A percentile compares a stretch with the other conserved stretches of the same genome.
These are phyloP conservation scores for Yoshiicerus persimilis DNA, from an alignment of 1,140 invertebrate species.

Conservation along the genomic window DNA sequence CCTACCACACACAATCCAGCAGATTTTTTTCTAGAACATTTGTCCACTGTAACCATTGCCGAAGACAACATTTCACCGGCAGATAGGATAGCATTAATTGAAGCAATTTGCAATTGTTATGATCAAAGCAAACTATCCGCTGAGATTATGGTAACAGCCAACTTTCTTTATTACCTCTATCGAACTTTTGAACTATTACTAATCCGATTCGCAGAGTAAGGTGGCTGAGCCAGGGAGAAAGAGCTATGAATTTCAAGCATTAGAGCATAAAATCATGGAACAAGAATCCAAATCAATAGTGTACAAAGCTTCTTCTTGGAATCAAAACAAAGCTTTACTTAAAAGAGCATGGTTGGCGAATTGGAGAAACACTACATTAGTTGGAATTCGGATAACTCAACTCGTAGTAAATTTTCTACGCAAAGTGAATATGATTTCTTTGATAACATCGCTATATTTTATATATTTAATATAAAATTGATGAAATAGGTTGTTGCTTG, in stretches of 20 bases:
- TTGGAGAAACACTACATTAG: not conserved
- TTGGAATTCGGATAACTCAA: not conserved
- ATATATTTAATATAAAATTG: too few species aligned
- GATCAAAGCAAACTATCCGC: not conserved
- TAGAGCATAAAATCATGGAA: not conserved
- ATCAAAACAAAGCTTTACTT: not conserved
- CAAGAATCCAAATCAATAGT: not conserved
- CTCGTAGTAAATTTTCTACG: not conserved
- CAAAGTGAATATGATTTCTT: not conserved
- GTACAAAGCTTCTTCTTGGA: not conserved
- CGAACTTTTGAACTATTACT: too few species aligned
- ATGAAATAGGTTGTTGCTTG: not conserved
- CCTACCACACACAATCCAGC: constrained; percentile 60
- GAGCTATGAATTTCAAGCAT: not conserved
- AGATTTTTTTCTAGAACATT: constrained; percentile 55
- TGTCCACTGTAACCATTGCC: constrained; percentile 52
- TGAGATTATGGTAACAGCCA: not conserved
- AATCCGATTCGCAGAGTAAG: not conserved
- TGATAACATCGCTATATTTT: too few species aligned
- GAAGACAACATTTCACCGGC: constrained; percentile 45
- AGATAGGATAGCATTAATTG: not conserved
- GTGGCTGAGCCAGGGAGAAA: not conserved
- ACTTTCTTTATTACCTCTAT: not conserved
- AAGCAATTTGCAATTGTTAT: not conserved
- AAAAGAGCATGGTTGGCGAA: not conserved